Conservation (phyloP, 2,888 invertebrate genomes). For the Troides helena region DNA sequence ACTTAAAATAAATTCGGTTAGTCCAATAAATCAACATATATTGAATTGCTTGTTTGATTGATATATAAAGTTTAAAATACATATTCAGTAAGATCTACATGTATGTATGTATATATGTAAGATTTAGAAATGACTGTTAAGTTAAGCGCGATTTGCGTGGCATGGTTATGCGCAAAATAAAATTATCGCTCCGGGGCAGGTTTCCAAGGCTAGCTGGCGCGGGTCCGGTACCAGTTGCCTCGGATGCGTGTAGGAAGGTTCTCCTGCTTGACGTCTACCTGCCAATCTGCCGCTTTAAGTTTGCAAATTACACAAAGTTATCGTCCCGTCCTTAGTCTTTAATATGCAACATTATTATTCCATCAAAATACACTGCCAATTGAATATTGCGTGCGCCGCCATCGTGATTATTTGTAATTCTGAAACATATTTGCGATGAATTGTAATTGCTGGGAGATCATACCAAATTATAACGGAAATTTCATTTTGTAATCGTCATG, state of each 20-base stretch:
- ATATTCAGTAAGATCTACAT: conserved; percentile 26
- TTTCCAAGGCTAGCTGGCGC: conserved; percentile 57
- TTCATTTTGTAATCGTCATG: too few species aligned
- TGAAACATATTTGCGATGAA: conserved; percentile 1
- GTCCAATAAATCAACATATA: too few species aligned
- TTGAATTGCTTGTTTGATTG: not conserved
- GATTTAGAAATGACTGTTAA: conserved; percentile 44
- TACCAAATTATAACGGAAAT: not conserved
- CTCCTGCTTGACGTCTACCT: conserved; percentile 21
- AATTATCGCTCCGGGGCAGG: conserved; percentile 65
- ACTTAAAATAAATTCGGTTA: too few species aligned
- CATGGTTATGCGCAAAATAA: conserved; percentile 69
- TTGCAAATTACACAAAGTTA: conserved; percentile 21
- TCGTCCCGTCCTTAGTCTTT: conserved; percentile 5
- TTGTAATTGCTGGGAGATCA: not conserved
- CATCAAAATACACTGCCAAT: conserved; percentile 13
- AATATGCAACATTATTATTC: conserved; percentile 22
- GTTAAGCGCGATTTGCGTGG: conserved; percentile 48
- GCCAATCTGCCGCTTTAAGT: conserved; percentile 16
- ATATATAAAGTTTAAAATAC: not conserved
- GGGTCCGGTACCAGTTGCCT: conserved; percentile 51
- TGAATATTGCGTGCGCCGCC: not conserved
- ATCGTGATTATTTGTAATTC: not conserved
- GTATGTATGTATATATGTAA: not conserved
- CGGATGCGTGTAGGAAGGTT: conserved; percentile 37